Percentiles rank a stretch among this genome's conserved stretches.
These are phyloP conservation scores for Drosophila greeni DNA, from an alignment of 2,888 invertebrate species.

Conservation along the genomic window DNA sequence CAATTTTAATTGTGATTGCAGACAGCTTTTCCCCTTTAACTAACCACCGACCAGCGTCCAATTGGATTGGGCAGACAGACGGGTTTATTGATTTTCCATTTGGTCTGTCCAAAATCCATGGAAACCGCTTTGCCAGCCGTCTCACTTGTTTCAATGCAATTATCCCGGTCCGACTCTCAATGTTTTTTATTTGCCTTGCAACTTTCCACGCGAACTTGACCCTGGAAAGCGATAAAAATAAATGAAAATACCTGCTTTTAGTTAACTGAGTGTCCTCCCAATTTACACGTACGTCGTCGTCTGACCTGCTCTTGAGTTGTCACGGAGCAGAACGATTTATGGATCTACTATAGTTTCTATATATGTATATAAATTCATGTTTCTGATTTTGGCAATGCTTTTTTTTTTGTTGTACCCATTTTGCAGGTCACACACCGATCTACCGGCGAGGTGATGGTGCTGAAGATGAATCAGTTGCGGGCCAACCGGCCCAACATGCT, in stretches of 20 bases:
- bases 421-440: conserved; percentile 94
- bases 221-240: conserved; percentile 28
- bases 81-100: conserved; percentile 47
- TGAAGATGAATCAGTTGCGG: conserved; percentile 96
- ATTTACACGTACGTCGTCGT: conserved; percentile 18
- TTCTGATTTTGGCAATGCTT: conserved; percentile 31
- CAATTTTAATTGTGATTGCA: conserved; percentile 44
- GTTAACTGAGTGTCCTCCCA: conserved; percentile 39
- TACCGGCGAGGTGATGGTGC: conserved; percentile 96
- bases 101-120: conserved; percentile 22
- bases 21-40: conserved; percentile 12
- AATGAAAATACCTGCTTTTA: conserved; percentile 26
- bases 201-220: conserved; percentile 47
- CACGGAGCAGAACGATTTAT: conserved; percentile 39
- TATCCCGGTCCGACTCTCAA: conserved; percentile 25
- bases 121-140: conserved; percentile 35
- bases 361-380: conserved; percentile 33
- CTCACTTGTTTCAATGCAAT: conserved; percentile 44
- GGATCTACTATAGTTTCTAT: conserved; percentile 25
- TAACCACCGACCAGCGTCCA: conserved; percentile 29
- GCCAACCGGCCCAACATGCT: conserved; percentile 97
- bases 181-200: conserved; percentile 38
- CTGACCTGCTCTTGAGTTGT: conserved; percentile 37
- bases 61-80: conserved; percentile 44
- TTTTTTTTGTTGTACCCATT: conserved; percentile 24